A percentile compares a stretch with the other conserved stretches of the same genome.
phyloP scores from a whole-genome alignment of 2,113 vertebrate species.

The Hemibagrus wyckioides region DNA sequence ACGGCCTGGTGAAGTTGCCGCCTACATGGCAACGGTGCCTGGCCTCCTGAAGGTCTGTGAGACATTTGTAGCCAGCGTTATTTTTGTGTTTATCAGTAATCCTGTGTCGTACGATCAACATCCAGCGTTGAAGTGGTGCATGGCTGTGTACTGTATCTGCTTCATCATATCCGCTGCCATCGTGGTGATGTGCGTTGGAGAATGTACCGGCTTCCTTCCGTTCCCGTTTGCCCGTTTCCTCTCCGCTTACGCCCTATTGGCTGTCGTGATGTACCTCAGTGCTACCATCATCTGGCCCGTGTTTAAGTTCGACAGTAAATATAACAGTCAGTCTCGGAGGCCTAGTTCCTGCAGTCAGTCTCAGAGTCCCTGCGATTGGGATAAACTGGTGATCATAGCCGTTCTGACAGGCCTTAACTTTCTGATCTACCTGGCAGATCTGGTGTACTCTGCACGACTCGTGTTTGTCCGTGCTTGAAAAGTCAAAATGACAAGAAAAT shows the following conservation, averaged over 20 bases:
- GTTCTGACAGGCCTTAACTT: constrained; percentile 52
- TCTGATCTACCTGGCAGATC: constrained; percentile 49
- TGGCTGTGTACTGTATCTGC: constrained; percentile 77
- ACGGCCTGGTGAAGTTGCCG: constrained; percentile 73
- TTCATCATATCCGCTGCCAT: constrained; percentile 73
- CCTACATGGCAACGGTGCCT: constrained; percentile 77
- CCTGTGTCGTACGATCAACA: constrained; percentile 44
- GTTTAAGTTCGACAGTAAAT: constrained; percentile 67
- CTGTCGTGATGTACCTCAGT: constrained; percentile 68
- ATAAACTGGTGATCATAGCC: constrained; percentile 40
- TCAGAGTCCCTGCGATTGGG: not conserved
- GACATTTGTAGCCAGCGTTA: constrained; percentile 77
- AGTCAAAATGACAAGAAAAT: not conserved
- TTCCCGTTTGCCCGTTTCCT: constrained; percentile 74
- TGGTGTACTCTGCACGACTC: constrained; percentile 46
- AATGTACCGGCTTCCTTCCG: constrained; percentile 73
- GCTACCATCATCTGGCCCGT: constrained; percentile 78
- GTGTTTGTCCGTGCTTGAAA: constrained; percentile 44
- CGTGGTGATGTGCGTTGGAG: constrained; percentile 71
- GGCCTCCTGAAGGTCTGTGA: constrained; percentile 79
- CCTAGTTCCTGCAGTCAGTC: accelerated
- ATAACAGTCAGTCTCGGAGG: not conserved
- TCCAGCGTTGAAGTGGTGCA: constrained; percentile 72
- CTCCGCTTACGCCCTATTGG: constrained; percentile 70
- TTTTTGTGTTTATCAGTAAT: constrained; percentile 73